Conservation (phyloP, 2,113 vertebrate genomes). For the Octodon degus region DNA sequence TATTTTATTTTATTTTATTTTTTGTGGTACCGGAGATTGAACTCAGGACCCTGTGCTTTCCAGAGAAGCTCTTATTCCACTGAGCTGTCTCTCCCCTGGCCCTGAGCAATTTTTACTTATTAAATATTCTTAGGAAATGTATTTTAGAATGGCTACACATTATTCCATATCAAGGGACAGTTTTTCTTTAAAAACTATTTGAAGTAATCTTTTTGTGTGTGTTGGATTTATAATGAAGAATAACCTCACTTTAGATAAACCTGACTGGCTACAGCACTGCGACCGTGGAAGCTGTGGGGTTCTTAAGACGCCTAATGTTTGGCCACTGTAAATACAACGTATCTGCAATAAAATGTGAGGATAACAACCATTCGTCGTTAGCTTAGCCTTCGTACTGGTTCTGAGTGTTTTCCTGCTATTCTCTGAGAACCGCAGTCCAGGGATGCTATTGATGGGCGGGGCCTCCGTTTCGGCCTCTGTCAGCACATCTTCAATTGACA, state of each 20-base stretch:
- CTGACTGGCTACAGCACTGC: neutral
- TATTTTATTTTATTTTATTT: too few relatives aligned
- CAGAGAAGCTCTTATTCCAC: too few relatives aligned
- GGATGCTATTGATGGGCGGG: too few relatives aligned
- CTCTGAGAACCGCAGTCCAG: neutral
- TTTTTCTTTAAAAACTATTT: neutral
- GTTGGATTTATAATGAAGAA: neutral
- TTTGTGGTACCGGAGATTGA: too few relatives aligned
- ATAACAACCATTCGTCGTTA: neutral
- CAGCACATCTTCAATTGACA: neutral
- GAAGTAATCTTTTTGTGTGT: neutral
- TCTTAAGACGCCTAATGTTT: conserved; percentile 30
- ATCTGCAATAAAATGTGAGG: neutral
- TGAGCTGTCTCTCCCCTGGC: too few relatives aligned
- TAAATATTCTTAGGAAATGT: neutral
- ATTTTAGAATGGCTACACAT: neutral
- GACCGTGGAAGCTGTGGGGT: neutral
- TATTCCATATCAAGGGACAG: neutral
- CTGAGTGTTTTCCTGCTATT: neutral
- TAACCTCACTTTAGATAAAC: neutral
- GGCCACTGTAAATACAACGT: neutral
- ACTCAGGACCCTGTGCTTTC: too few relatives aligned
- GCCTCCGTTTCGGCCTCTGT: neutral
- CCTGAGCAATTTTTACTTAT: neutral
- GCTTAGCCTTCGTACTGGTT: neutral